Evolutionary conservation across 2,113 vertebrate species (phyloP).

Genomic region (Callipepla californica): DNA sequence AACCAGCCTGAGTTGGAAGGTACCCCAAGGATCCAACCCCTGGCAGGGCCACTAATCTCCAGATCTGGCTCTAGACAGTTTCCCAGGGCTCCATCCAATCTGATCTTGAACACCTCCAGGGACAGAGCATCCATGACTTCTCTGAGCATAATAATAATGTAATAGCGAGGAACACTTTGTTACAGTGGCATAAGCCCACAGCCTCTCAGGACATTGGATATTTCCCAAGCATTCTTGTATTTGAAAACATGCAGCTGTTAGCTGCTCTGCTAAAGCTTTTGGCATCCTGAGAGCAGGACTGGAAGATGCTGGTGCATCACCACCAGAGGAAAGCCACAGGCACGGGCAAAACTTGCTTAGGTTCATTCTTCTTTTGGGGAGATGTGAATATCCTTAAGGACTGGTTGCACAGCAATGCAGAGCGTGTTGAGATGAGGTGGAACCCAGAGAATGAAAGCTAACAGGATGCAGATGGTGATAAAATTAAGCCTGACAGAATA

Average conservation of each 20-base stretch:
- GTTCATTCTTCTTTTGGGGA: conserved; percentile 7
- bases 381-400: conserved; percentile 32
- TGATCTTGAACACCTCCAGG: too few species aligned
- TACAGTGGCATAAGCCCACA: background rate
- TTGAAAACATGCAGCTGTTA: background rate
- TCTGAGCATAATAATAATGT: too few species aligned
- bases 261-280: background rate
- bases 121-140: too few species aligned
- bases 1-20: background rate
- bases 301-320: background rate
- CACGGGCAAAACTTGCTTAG: background rate
- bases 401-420: conserved; percentile 9
- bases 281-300: background rate
- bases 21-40: too few species aligned
- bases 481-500: conserved; percentile 33
- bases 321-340: background rate
- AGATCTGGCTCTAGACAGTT: too few species aligned
- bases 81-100: too few species aligned
- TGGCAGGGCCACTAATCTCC: too few species aligned
- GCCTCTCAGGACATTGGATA: background rate
- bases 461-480: conserved; percentile 65
- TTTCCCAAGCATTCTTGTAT: background rate
- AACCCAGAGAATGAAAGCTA: conserved; percentile 34
- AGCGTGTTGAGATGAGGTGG: conserved; percentile 11
- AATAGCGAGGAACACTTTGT: background rate